These are phyloP conservation scores for Eurytoma adleriae DNA, from an alignment of 2,888 invertebrate genomes.

Conservation along the genomic window DNA sequence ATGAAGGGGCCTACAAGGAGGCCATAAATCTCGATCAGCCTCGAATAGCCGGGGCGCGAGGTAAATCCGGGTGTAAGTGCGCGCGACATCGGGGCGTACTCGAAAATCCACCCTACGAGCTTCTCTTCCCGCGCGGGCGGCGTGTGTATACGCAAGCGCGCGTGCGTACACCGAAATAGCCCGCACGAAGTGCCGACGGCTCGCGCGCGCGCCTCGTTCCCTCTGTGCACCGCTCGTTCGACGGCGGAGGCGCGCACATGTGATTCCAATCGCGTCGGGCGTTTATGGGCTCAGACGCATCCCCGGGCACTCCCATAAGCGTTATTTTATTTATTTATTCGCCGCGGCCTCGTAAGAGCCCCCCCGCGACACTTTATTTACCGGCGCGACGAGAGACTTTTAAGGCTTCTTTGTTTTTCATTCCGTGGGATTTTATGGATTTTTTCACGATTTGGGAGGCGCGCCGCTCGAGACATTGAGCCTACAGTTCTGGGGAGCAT, in stretches of 20 bases:
- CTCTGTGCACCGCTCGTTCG: constrained; percentile 5
- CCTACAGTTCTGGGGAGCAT: too few relatives aligned
- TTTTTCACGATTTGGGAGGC: not conserved
- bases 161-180: constrained; percentile 26
- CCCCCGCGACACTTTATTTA: not conserved
- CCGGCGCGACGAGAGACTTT: not conserved
- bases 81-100: too few relatives aligned
- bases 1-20: too few relatives aligned
- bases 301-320: not conserved
- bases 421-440: not conserved
- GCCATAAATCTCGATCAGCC: too few relatives aligned
- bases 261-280: constrained; percentile 4
- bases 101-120: too few relatives aligned
- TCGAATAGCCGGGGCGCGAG: too few relatives aligned
- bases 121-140: not conserved
- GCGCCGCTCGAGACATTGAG: too few relatives aligned
- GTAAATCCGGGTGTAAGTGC: too few relatives aligned
- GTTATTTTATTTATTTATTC: constrained; percentile 55
- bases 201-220: constrained; percentile 4
- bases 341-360: not conserved
- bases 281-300: not conserved
- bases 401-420: constrained; percentile 2
- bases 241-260: not conserved
- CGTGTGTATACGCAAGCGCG: not conserved
- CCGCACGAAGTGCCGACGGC: not conserved